phyloP scores from a whole-genome alignment of 1,140 invertebrate species.

The Frieseomelitta varia region DNA sequence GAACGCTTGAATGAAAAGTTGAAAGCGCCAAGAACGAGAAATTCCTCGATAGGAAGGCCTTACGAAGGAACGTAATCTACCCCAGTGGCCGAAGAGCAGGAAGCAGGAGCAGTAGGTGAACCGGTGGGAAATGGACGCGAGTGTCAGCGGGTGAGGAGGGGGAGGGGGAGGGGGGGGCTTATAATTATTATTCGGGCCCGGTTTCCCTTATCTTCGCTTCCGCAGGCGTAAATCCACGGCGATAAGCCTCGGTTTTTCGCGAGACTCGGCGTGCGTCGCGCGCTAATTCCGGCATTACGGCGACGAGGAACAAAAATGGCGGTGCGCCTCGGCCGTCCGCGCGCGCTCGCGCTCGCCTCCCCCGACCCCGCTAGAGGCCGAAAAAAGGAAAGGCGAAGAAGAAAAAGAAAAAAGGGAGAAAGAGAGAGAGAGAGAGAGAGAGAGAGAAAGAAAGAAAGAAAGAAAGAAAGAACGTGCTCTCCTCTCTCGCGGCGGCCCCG shows the following conservation, averaged over 20 bases:
- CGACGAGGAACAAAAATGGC: slow-evolving; percentile 73
- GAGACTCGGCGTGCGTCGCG: slow-evolving; percentile 19
- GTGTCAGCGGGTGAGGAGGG: slow-evolving; percentile 15
- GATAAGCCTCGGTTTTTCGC: slow-evolving; percentile 56
- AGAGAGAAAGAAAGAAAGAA: slow-evolving; percentile 39
- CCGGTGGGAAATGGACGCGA: slow-evolving; percentile 20
- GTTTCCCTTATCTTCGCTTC: slow-evolving; percentile 50
- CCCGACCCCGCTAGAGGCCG: slow-evolving; percentile 35
- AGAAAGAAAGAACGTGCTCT: slow-evolving; percentile 67
- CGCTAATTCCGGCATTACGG: slow-evolving; percentile 75
- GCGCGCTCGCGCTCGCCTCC: neutral
- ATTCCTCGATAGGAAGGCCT: neutral
- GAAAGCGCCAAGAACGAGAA: neutral
- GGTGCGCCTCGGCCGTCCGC: slow-evolving; percentile 16
- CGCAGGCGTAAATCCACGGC: slow-evolving; percentile 54
- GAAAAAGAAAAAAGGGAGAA: slow-evolving; percentile 28
- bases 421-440: slow-evolving; percentile 37
- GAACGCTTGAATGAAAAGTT: neutral
- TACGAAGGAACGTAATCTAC: neutral
- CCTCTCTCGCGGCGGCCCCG: slow-evolving; percentile 64
- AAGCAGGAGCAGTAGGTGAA: neutral
- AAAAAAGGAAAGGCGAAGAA: slow-evolving; percentile 49
- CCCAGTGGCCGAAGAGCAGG: neutral
- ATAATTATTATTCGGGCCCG: slow-evolving; percentile 37
- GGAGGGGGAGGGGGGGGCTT: neutral